Evolutionary conservation across 2,888 invertebrate genomes (phyloP), one percentile per base, ranked within the genome.

Genomic region (Sylvicola fuscatus): DNA sequence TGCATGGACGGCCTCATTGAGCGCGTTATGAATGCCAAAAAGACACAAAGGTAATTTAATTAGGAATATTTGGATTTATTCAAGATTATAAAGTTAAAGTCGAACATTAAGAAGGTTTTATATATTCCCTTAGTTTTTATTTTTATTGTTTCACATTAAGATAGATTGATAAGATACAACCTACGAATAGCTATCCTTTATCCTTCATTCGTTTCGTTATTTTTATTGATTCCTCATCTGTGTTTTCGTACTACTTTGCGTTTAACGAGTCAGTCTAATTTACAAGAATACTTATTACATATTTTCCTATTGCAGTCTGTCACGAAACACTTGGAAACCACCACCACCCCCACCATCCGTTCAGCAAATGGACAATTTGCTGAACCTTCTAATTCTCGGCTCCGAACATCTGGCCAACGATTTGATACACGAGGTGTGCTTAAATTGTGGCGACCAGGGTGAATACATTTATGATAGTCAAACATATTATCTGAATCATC

Each of bases 381-480:
- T 93, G 46, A 90, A 90, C 63, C 66, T 92, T 48, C 76, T 90
- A 39, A 75, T 93, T 49, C 65, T 93, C 36, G 92, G 92, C 47
- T 72, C 77, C 45, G 81, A 81, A 52, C 82, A 82, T 40, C 68
- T 90, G 45, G 82, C 89, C 13, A 81, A 83, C 41, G 82, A 86
- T 57, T 74, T 92, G 47, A 78, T 83, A 44, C 75, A 77, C 49
- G 83, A 89, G 47, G 77, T 92, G 42, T 65, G 79, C 49, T 77
- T 79, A 38, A 82, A 86, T 48, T 87, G 86, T 54, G 81, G 83
- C 49, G 75, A 82, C 40, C 87, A 89, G 55, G 62, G 65, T 6
- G 81, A 87, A 53, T 82, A 84, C 46, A 68, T 71, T 49, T 73
- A 83, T 47, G 77, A 80, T 55, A 77, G 75, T 43, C 75, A 73